A percentile compares a stretch with the other conserved stretches of the same genome.
These are phyloP conservation scores for Alviniconcha marisindica DNA, from an alignment of 1,140 invertebrate genomes.

Conservation along the genomic window DNA sequence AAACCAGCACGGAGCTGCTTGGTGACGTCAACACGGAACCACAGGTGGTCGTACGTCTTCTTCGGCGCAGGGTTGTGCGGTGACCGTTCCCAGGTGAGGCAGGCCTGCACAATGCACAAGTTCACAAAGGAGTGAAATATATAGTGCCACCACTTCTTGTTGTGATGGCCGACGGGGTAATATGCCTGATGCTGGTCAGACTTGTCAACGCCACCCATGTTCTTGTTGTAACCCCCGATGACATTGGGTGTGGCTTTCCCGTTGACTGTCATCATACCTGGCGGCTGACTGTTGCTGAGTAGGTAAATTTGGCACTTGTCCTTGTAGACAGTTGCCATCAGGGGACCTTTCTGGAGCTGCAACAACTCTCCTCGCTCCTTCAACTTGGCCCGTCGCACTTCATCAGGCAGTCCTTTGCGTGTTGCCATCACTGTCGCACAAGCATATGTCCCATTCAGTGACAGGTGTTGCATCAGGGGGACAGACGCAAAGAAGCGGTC, in stretches of 20 bases:
- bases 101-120: neutral
- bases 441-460: neutral
- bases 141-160: constrained; percentile 17
- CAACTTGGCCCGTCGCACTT: neutral
- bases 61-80: neutral
- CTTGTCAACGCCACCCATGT: constrained; percentile 21
- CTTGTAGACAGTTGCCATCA: constrained; percentile 20
- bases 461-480: neutral
- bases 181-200: neutral
- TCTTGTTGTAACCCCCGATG: constrained; percentile 8
- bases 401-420: neutral
- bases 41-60: constrained; percentile 1
- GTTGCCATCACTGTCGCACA: neutral
- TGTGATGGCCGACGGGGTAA: neutral
- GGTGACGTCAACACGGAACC: neutral
- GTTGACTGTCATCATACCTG: neutral
- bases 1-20: neutral
- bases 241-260: neutral
- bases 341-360: neutral
- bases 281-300: neutral
- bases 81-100: neutral
- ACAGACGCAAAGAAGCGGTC: neutral
- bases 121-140: neutral
- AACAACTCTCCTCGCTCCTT: neutral
- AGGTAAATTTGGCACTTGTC: constrained; percentile 11